These are phyloP conservation scores for Telmatochromis sp. DNA, from an alignment of 2,113 vertebrate genomes.

Conservation along the genomic window DNA sequence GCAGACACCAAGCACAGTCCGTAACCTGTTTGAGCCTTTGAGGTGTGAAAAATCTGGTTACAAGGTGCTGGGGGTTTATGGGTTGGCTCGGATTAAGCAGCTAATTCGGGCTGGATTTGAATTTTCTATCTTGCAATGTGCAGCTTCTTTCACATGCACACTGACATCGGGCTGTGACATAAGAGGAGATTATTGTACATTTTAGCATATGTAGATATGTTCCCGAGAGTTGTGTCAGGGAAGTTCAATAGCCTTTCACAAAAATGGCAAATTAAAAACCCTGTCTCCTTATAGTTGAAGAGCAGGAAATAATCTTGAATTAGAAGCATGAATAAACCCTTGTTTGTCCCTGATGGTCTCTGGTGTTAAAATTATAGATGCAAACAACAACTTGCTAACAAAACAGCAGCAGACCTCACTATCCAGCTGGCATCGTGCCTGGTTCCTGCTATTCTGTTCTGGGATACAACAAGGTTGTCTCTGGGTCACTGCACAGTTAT, in stretches of 20 bases:
- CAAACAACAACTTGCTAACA: background rate
- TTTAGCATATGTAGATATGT: background rate
- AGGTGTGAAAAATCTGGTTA: conserved; percentile 20
- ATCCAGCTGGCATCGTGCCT: conserved; percentile 5
- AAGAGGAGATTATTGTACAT: background rate
- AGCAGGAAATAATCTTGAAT: background rate
- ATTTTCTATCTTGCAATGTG: background rate
- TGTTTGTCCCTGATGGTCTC: background rate
- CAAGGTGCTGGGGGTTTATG: background rate
- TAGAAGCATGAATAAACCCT: background rate
- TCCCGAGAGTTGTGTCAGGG: background rate
- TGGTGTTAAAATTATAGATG: background rate
- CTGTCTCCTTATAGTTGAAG: background rate
- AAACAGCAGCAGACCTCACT: background rate
- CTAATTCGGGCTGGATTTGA: background rate
- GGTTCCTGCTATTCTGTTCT: background rate
- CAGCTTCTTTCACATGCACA: background rate
- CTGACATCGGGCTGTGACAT: background rate
- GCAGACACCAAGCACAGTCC: background rate
- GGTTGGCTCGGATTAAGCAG: conserved; percentile 1
- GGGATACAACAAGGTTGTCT: conserved; percentile 16
- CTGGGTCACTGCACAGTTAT: conserved; percentile 16
- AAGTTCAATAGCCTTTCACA: background rate
- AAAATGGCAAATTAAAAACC: background rate
- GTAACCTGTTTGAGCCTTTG: background rate